These are phyloP conservation scores for Astreopora myriophthalma DNA, from an alignment of 64 coral and sea anemone genomes.

Conservation along the genomic window DNA sequence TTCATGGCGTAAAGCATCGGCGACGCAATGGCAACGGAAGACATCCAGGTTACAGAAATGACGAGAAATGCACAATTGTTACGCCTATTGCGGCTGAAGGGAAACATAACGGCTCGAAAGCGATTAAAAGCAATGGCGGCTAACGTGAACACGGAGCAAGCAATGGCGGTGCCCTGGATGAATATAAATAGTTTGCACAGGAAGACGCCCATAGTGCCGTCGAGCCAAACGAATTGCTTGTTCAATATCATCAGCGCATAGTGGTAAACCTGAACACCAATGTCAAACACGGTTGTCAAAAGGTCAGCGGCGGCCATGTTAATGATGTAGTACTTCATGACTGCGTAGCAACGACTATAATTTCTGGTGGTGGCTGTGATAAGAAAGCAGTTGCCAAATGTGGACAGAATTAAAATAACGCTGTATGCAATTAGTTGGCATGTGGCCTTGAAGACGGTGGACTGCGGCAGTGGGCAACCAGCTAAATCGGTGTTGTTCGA, in stretches of 20 bases:
- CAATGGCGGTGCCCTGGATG: constrained; percentile 76
- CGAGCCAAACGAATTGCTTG: constrained; percentile 70
- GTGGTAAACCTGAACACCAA: constrained; percentile 59
- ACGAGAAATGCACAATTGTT: background rate
- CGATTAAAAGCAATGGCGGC: constrained; percentile 67
- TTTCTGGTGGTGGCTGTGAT: background rate
- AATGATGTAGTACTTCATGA: constrained; percentile 82
- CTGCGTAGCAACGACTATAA: constrained; percentile 37
- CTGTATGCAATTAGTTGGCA: constrained; percentile 3
- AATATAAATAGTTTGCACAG: constrained; percentile 84
- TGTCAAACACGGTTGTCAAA: constrained; percentile 84
- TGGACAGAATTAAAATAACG: background rate
- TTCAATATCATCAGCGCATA: constrained; percentile 68
- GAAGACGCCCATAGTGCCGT: constrained; percentile 56
- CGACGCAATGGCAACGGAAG: constrained; percentile 4
- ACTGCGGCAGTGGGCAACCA: background rate
- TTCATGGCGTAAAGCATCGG: constrained; percentile 58
- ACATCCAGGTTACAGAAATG: constrained; percentile 45
- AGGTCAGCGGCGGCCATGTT: constrained; percentile 94
- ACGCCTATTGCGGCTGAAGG: background rate
- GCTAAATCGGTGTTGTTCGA: background rate
- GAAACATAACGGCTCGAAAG: constrained; percentile 65
- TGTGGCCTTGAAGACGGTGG: background rate
- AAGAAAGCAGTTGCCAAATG: constrained; percentile 12
- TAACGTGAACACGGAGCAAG: constrained; percentile 72